phyloP scores from a whole-genome alignment of 2,797 vertebrate species.

The Coregonus suidteri region DNA sequence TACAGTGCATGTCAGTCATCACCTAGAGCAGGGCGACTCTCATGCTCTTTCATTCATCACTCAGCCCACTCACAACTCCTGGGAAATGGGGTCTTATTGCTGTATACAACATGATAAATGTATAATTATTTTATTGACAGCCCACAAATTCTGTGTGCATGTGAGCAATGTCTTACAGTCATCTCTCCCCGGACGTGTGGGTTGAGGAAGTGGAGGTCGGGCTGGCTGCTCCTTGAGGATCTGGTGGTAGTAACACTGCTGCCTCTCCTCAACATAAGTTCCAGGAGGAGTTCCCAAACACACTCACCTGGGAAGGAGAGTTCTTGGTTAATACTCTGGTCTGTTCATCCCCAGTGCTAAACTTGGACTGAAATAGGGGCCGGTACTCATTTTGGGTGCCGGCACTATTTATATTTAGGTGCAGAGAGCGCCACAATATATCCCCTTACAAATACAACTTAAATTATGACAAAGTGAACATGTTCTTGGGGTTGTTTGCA shows the following conservation, averaged over 20 bases:
- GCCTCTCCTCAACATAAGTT: constrained; percentile 85
- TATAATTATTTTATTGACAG: no score
- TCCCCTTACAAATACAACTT: not conserved
- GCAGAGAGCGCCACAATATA: no score
- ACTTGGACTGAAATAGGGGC: no score
- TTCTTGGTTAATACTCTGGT: not conserved
- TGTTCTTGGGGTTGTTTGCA: constrained; percentile 83
- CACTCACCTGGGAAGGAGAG: constrained; percentile 79
- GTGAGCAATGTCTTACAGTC: constrained; percentile 60
- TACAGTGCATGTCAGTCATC: no score
- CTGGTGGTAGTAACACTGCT: constrained; percentile 96
- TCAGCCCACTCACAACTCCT: no score
- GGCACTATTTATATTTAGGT: no score
- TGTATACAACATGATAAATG: no score
- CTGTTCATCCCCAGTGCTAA: not conserved
- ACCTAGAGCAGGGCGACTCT: not conserved
- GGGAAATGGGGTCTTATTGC: no score
- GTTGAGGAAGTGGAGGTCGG: constrained; percentile 91
- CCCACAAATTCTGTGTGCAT: not conserved
- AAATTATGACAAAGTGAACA: not conserved
- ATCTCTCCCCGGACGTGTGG: constrained; percentile 84
- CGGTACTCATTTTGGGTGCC: no score
- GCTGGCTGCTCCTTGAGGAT: constrained; percentile 87
- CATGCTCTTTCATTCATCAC: not conserved
- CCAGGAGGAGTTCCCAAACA: constrained; percentile 93